Evolutionary conservation across 2,113 vertebrate species (phyloP), one percentile per base, ranked within the genome.

Genomic region (Coracopsis vasa): DNA sequence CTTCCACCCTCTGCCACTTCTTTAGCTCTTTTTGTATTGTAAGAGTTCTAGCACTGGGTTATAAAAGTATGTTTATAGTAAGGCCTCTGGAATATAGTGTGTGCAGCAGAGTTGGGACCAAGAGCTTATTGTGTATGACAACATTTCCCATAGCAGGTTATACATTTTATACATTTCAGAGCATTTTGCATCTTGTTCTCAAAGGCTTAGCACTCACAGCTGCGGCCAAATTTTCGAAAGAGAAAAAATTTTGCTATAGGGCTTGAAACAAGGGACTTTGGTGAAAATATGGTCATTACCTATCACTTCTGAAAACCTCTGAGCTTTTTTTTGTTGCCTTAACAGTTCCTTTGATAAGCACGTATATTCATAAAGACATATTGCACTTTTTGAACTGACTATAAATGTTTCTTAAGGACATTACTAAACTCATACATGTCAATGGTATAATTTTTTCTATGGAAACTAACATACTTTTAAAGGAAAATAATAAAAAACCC

Each of bases 361-460:
- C 69, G 31, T 90, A 9, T 67, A 54, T 83, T 86, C 72, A 60
- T 80, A 73, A 80, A 85, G 42, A 77, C 16, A 66, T 73, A 62
- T 83, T 81, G 51, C 48, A 58, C 56, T 64, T 65, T 86, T 44
- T 83, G 91, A 94, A 90, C 73, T 42, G 82, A 77, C 44, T 75
- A 62, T 31, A 90, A 67, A 73, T 48, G 42, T 86, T 95, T 94
- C 75, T 80, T 92, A 35, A 94, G 86, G 94, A 83, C 50, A 41
- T 28, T 62, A 33, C 54, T 86, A 80, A 96, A 86, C 41, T 58
- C 45, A 41, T 75, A 81, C 44, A 41, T 88, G 41, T 61, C 41
- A 35, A 56, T 79, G 83, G 48, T 69, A 92, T 91, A 92, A 93
- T 72, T 94, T 70, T 96, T 96, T 94, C 95, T 45, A 90, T 91